Base-by-base conservation (phyloP, 92 coral and sea anemone species). In the Desmophyllum pertusum region DNA sequence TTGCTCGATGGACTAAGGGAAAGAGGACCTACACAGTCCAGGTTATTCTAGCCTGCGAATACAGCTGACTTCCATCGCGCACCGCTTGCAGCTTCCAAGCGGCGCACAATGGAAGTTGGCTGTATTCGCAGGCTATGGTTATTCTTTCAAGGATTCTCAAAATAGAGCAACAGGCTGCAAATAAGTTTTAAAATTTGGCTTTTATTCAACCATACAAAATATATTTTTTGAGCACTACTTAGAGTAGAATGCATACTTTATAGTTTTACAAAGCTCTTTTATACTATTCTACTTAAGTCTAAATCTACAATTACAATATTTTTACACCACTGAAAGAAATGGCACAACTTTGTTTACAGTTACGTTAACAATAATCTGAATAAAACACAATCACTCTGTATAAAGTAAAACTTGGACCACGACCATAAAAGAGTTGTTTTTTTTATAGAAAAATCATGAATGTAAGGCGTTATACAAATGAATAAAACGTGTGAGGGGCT, bases 371-470 rank as follows among this genome's bases (percentile, higher is more conserved):
- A 53, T 31, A 23, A 46, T 38, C 55, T 81, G 55, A 81, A 42
- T 71, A 82, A 82, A 82, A 80, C 39, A 70, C 17, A 36, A 33
- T 19, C 9, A 25, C 43, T 10, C 19, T 52, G 25, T 45, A 35
- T 18, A 37, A 17, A 25, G 42, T 18, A 27, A 65, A 79, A 79
- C 81, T 40, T 59, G n/a, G n/a, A n/a, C 45, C 65, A 77, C 31
- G 19, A 19, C 30, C 53, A 29, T 51, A 59, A n/a, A n/a, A n/a
- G 41, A 41, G 63, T 31, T 15, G 11, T 21, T 62, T 51, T 13
- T 65, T 70, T 82, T 71, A 45, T 57, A 53, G 59, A 61, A 82
- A 81, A 82, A 82, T 82, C 71, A 82, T 73, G 86, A 73, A 82
- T 82, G 86, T 72, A 51, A 72, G 40, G 71, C 29, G 21, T 81